These are phyloP conservation scores for Rambutsinella grinnellia DNA, from an alignment of 2,888 invertebrate genomes.

Conservation along the genomic window DNA sequence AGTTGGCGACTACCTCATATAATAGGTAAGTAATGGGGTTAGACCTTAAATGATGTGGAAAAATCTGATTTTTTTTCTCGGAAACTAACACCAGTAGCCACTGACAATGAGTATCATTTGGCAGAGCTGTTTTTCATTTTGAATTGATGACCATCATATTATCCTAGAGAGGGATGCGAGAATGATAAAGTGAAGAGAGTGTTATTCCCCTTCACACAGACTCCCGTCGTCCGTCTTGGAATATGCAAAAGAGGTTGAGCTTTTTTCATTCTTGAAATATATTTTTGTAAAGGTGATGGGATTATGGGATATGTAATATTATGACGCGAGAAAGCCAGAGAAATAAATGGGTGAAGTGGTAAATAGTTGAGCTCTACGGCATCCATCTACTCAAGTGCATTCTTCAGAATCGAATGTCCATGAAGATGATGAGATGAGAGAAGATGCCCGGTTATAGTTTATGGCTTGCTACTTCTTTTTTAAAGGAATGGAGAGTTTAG, in stretches of 20 bases:
- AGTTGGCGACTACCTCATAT: too few relatives aligned
- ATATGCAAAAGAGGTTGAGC: slow-evolving; percentile 18
- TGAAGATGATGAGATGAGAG: slow-evolving; percentile 9
- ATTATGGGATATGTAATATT: slow-evolving; percentile 40
- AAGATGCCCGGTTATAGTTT: too few relatives aligned
- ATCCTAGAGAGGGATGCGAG: too few relatives aligned
- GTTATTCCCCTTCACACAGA: not conserved
- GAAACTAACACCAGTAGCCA: slow-evolving; percentile 53
- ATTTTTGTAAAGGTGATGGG: slow-evolving; percentile 11
- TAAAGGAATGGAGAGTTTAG: too few relatives aligned
- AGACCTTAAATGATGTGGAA: too few relatives aligned
- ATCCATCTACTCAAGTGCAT: slow-evolving; percentile 28
- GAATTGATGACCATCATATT: slow-evolving; percentile 52
- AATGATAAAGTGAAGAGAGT: not conserved
- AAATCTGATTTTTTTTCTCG: slow-evolving; percentile 25
- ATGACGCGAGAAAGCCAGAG: slow-evolving; percentile 39
- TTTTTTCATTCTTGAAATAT: slow-evolving; percentile 5
- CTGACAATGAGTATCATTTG: slow-evolving; percentile 56
- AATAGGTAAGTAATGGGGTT: too few relatives aligned
- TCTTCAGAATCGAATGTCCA: slow-evolving; percentile 47
- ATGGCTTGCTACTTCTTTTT: too few relatives aligned
- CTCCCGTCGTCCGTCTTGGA: too few relatives aligned
- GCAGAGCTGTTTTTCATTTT: slow-evolving; percentile 54
- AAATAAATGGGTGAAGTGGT: slow-evolving; percentile 51
- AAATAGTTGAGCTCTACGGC: slow-evolving; percentile 40